phyloP scores from a whole-genome alignment of 2,113 vertebrate species.

The Microtus montanus region DNA sequence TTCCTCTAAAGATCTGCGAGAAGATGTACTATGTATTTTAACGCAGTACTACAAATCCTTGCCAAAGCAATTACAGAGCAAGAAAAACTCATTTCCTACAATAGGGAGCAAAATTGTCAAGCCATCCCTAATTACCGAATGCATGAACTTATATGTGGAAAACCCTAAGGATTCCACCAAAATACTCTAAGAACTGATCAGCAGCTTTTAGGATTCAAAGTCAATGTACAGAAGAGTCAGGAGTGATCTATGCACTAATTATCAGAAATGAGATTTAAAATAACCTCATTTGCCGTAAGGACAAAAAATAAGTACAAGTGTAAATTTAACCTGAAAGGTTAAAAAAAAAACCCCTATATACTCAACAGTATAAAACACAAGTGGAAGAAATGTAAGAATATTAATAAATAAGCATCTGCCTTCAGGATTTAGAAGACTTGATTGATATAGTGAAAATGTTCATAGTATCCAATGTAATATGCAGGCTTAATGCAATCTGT shows the following conservation, averaged over 20 bases:
- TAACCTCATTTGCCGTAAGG: background rate
- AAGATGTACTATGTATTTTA: background rate
- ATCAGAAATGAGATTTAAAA: background rate
- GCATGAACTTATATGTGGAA: background rate
- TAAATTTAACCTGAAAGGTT: background rate
- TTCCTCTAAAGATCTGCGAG: background rate
- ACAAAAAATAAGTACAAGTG: background rate
- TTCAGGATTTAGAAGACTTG: background rate
- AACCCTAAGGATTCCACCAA: background rate
- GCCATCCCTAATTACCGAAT: background rate
- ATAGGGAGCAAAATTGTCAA: background rate
- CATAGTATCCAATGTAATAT: background rate
- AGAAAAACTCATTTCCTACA: background rate
- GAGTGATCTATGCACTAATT: background rate
- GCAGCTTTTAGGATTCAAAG: background rate
- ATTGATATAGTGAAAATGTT: background rate
- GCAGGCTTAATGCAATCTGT: background rate
- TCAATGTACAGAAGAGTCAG: background rate
- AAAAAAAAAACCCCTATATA: background rate
- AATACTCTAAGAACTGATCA: background rate
- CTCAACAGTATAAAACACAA: background rate
- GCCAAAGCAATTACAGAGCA: background rate
- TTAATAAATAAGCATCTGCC: background rate
- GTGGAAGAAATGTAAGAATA: background rate
- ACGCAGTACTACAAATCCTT: background rate